phyloP scores from a whole-genome alignment of 2,888 invertebrate genomes.

The Eupelmus urozonus region DNA sequence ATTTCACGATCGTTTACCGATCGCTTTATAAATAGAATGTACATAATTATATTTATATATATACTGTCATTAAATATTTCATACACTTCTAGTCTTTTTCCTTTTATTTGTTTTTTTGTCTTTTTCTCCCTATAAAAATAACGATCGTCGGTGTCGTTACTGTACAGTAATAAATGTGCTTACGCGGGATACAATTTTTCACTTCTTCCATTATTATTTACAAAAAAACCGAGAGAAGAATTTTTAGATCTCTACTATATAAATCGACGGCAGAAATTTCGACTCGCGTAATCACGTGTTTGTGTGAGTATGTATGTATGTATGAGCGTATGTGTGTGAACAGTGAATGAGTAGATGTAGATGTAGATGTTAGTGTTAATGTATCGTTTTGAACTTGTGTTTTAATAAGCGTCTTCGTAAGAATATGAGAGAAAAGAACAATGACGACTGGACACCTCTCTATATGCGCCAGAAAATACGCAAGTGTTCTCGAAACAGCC shows the following conservation, averaged over 20 bases:
- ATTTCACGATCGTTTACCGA: constrained; percentile 49
- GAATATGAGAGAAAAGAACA: background rate
- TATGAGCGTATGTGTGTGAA: constrained; percentile 24
- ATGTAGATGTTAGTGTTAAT: no score
- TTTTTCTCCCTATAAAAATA: constrained; percentile 59
- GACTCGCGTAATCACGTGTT: constrained; percentile 22
- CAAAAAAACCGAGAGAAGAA: constrained; percentile 44
- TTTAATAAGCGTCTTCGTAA: constrained; percentile 27
- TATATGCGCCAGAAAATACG: constrained; percentile 31
- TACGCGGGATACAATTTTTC: constrained; percentile 47
- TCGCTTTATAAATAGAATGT: constrained; percentile 58
- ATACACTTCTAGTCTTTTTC: constrained; percentile 55
- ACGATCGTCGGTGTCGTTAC: constrained; percentile 56
- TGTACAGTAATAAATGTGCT: constrained; percentile 59
- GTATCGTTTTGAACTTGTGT: no score
- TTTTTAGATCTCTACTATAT: constrained; percentile 33
- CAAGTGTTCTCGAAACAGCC: constrained; percentile 39
- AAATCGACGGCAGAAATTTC: constrained; percentile 50
- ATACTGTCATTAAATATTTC: constrained; percentile 57
- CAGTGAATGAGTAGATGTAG: no score
- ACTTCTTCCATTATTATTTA: constrained; percentile 39
- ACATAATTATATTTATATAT: constrained; percentile 54
- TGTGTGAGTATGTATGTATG: no score
- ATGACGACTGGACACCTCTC: constrained; percentile 34
- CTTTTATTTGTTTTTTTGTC: constrained; percentile 52